Percentiles rank a stretch among this genome's conserved stretches.
phyloP scores from a whole-genome alignment of 2,888 invertebrate genomes.

The Poecilobothrus nobilitatus region DNA sequence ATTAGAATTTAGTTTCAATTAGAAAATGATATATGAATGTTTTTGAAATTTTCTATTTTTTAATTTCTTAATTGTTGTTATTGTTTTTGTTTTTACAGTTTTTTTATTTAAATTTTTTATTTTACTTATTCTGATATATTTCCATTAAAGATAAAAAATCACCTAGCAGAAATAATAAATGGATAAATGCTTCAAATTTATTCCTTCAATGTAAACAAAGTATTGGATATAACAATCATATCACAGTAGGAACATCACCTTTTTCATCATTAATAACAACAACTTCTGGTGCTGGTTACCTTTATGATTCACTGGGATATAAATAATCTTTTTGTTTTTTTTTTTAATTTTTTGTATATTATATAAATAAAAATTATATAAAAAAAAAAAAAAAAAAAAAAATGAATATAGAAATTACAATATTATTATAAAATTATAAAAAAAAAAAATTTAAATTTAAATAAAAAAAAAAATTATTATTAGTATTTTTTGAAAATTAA shows the following conservation, averaged over 20 bases:
- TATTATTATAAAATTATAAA: neutral
- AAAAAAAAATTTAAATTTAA: neutral
- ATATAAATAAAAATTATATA: neutral
- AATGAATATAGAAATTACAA: neutral
- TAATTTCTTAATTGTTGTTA: too few relatives aligned
- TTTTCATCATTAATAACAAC: slow-evolving; percentile 4
- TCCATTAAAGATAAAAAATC: neutral
- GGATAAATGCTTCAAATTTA: slow-evolving; percentile 6
- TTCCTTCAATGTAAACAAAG: slow-evolving; percentile 1
- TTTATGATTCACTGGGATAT: slow-evolving; percentile 1
- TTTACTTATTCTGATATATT: neutral
- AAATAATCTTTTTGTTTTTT: neutral
- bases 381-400: neutral
- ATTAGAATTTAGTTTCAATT: too few relatives aligned
- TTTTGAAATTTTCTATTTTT: too few relatives aligned
- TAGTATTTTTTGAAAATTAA: neutral
- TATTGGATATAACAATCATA: neutral
- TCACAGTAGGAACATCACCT: slow-evolving; percentile 6
- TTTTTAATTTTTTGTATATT: neutral
- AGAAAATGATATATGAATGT: too few relatives aligned
- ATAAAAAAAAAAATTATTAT: neutral
- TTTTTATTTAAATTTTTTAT: neutral
- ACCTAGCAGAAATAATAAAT: slow-evolving; percentile 6
- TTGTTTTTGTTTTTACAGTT: neutral
- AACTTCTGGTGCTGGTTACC: neutral